phyloP scores from a whole-genome alignment of 2,113 vertebrate genomes.

The Axis porcinus region DNA sequence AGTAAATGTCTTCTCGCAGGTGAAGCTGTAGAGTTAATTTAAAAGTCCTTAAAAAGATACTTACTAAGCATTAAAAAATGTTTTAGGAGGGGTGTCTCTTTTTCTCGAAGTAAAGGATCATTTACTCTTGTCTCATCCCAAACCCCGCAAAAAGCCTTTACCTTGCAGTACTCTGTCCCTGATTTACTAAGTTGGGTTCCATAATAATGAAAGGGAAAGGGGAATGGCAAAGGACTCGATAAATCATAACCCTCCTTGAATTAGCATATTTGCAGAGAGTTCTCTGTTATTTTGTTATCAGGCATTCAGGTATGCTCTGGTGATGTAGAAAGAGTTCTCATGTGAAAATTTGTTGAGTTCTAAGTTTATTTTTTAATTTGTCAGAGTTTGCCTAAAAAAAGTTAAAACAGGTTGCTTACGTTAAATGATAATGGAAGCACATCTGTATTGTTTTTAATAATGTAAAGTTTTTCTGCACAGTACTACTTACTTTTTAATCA shows the following conservation, averaged over 20 bases:
- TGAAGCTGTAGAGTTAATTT: not conserved
- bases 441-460: not conserved
- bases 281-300: not conserved
- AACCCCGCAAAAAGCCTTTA: not conserved
- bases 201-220: not conserved
- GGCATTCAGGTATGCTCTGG: not conserved
- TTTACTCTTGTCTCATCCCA: not conserved
- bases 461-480: not conserved
- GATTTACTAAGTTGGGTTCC: not conserved
- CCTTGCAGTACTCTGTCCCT: not conserved
- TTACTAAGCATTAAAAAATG: not conserved
- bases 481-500: not conserved
- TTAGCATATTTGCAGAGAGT: not conserved
- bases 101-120: not conserved
- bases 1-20: not conserved
- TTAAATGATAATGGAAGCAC: not conserved
- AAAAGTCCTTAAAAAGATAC: not conserved
- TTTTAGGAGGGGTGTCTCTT: not conserved
- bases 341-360: slow-evolving; percentile 31
- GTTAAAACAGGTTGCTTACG: not conserved
- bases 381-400: not conserved
- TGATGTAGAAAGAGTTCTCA: not conserved
- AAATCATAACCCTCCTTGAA: not conserved
- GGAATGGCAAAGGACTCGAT: not conserved
- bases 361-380: slow-evolving; percentile 31